Conservation (phyloP, 2,888 invertebrate genomes). For the Metacarcinus magister region DNA sequence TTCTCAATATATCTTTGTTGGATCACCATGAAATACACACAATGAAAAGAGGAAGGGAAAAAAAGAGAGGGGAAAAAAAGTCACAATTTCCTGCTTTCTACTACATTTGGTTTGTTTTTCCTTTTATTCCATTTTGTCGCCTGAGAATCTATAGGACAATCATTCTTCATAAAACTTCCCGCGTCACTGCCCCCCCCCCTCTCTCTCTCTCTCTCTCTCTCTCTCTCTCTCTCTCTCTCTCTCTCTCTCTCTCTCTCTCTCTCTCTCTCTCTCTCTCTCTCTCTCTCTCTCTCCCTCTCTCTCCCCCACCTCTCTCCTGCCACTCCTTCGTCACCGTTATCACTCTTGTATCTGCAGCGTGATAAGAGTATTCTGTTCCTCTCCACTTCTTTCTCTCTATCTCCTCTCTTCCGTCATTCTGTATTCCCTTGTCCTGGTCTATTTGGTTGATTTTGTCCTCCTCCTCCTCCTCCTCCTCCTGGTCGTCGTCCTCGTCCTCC, state of each 20-base stretch:
- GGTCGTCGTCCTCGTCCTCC: neutral
- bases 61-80: no score
- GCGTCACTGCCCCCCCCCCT: neutral
- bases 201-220: neutral
- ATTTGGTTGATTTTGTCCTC: neutral
- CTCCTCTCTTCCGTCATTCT: neutral
- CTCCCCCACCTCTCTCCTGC: neutral
- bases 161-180: neutral
- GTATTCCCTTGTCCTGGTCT: neutral
- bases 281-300: neutral
- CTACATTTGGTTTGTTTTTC: neutral
- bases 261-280: slow-evolving; percentile 26
- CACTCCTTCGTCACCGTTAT: neutral
- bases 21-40: no score
- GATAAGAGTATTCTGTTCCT: slow-evolving; percentile 8
- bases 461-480: neutral
- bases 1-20: neutral
- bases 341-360: neutral
- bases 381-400: slow-evolving; percentile 3
- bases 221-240: slow-evolving; percentile 9
- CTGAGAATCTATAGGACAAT: slow-evolving; percentile 1
- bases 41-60: no score
- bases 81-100: no score
- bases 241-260: slow-evolving; percentile 26
- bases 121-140: neutral